phyloP scores from a whole-genome alignment of 2,797 vertebrate species.

The Tadarida brasiliensis region DNA sequence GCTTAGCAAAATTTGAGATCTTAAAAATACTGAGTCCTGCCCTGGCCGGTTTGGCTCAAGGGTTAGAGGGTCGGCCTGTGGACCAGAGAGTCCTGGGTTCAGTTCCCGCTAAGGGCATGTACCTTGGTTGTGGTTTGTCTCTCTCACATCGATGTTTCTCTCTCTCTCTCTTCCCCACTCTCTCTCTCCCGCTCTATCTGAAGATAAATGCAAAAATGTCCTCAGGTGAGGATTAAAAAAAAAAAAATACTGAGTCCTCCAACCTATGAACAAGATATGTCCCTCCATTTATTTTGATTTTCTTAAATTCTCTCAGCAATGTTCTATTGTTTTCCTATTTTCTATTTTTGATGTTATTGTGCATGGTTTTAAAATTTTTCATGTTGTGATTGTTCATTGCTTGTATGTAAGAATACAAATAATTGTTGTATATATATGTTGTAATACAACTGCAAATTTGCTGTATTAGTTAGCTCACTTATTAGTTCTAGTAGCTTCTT shows the following conservation, averaged over 20 bases:
- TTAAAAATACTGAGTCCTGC: slow-evolving; percentile 2
- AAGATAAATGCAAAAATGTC: no score
- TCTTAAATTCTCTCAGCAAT: slow-evolving; percentile 9
- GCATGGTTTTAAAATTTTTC: neutral
- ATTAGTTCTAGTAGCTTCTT: neutral
- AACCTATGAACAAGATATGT: neutral
- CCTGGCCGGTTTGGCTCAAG: no score
- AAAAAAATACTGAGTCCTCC: neutral
- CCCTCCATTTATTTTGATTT: neutral
- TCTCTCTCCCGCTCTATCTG: no score
- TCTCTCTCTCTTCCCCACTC: no score
- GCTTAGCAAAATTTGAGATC: neutral
- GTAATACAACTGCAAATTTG: neutral
- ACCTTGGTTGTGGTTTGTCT: no score
- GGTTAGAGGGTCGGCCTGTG: no score
- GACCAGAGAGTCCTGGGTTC: no score
- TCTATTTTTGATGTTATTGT: neutral
- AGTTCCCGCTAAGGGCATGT: no score
- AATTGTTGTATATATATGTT: neutral
- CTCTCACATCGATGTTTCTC: no score
- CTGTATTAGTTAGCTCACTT: neutral
- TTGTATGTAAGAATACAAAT: slow-evolving; percentile 4
- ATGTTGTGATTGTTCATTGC: neutral
- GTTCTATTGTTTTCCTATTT: slow-evolving; percentile 4
- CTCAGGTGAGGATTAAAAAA: no score